Percentiles rank a stretch among this genome's conserved stretches.
Conservation (phyloP, 2,113 vertebrate species). For the Percopsis transmontana region DNA sequence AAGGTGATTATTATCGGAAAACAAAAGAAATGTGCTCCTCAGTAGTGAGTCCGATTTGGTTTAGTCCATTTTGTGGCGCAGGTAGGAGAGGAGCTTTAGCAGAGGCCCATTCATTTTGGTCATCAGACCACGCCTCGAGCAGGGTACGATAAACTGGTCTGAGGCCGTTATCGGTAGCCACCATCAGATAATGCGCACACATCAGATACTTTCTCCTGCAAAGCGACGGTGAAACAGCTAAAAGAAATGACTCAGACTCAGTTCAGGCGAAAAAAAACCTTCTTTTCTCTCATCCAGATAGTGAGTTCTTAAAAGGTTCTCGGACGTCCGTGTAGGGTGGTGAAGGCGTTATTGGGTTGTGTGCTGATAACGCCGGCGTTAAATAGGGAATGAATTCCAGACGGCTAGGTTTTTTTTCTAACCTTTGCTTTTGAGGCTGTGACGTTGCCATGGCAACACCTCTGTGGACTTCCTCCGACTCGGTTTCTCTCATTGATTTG, state of each 20-base stretch:
- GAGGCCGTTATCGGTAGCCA: slow-evolving; percentile 14
- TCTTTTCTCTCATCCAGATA: slow-evolving; percentile 10
- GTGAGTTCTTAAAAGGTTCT: slow-evolving; percentile 31
- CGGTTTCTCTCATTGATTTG: slow-evolving; percentile 23
- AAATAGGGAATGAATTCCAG: slow-evolving; percentile 37
- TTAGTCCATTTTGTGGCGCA: background rate
- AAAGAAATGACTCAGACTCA: slow-evolving; percentile 6
- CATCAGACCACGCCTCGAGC: background rate
- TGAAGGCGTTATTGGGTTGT: slow-evolving; percentile 22
- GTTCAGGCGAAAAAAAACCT: background rate
- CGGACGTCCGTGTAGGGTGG: slow-evolving; percentile 13
- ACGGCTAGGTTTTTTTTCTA: background rate
- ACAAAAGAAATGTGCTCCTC: slow-evolving; percentile 23
- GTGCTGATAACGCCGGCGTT: slow-evolving; percentile 6
- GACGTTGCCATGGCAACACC: slow-evolving; percentile 44
- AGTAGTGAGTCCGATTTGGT: background rate
- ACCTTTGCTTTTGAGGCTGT: slow-evolving; percentile 14
- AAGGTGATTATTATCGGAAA: slow-evolving; percentile 36
- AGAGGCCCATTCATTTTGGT: slow-evolving; percentile 1
- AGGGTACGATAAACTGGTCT: slow-evolving; percentile 2
- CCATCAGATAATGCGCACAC: slow-evolving; percentile 28
- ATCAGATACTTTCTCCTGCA: slow-evolving; percentile 40
- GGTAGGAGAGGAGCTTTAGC: background rate
- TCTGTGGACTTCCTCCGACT: slow-evolving; percentile 3
- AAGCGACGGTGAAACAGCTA: slow-evolving; percentile 1